Evolutionary conservation across 2,888 invertebrate genomes (phyloP).

Genomic region (Acronicta aceris): DNA sequence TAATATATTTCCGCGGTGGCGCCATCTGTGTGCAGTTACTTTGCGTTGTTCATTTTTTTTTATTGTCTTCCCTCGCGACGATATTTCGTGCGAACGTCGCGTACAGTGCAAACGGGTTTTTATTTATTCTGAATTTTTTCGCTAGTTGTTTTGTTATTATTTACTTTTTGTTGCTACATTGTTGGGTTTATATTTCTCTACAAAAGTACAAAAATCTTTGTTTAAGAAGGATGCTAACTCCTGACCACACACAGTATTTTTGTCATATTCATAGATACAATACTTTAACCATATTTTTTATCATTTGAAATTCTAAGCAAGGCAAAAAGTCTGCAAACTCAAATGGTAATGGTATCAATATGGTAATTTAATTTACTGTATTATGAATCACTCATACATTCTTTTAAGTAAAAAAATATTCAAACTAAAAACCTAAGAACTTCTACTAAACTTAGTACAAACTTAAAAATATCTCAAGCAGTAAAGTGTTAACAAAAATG

Average conservation of each 20-base stretch:
- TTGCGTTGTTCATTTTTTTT: slow-evolving; percentile 63
- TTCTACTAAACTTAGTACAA: slow-evolving; percentile 4
- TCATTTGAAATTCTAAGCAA: too few relatives aligned
- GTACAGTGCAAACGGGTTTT: slow-evolving; percentile 49
- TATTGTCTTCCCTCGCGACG: slow-evolving; percentile 54
- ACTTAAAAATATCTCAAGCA: slow-evolving; percentile 24
- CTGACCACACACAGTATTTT: too few relatives aligned
- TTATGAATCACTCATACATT: too few relatives aligned
- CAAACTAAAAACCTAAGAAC: slow-evolving; percentile 1
- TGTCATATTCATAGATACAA: too few relatives aligned
- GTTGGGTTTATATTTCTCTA: slow-evolving; percentile 14
- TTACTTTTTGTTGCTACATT: slow-evolving; percentile 12
- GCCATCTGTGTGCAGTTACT: slow-evolving; percentile 77
- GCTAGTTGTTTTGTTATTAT: slow-evolving; percentile 37
- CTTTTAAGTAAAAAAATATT: neutral
- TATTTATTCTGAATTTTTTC: slow-evolving; percentile 47
- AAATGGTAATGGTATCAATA: too few relatives aligned
- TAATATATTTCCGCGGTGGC: slow-evolving; percentile 80
- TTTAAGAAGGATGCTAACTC: too few relatives aligned
- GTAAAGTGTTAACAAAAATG: slow-evolving; percentile 29
- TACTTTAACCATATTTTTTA: too few relatives aligned
- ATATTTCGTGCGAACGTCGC: slow-evolving; percentile 55
- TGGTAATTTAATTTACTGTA: neutral
- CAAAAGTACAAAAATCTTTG: too few relatives aligned
- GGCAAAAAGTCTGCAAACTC: too few relatives aligned